A percentile compares a stretch with the other conserved stretches of the same genome.
phyloP scores from a whole-genome alignment of 2,888 invertebrate genomes.

The Cyclophora punctaria region DNA sequence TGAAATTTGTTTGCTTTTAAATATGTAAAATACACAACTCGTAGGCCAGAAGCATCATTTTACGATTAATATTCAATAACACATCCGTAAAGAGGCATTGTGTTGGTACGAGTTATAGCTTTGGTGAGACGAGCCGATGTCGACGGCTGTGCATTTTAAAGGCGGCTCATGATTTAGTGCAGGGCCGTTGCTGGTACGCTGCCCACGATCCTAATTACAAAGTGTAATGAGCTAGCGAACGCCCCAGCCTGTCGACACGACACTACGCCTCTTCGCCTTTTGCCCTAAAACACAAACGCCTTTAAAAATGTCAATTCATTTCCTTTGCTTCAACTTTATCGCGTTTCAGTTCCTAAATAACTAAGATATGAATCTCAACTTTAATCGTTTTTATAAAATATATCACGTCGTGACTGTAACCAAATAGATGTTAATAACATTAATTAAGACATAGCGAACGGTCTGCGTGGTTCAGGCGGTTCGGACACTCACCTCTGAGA shows the following conservation, averaged over 20 bases:
- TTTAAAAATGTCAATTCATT: conserved; percentile 18
- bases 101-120: conserved; percentile 45
- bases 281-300: conserved; percentile 19
- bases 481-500: conserved; percentile 7
- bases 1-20: conserved; percentile 38
- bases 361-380: no score
- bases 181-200: conserved; percentile 48
- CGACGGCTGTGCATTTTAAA: conserved; percentile 49
- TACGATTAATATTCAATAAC: conserved; percentile 61
- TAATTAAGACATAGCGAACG: no score
- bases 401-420: not conserved
- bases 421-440: no score
- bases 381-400: not conserved
- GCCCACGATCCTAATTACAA: conserved; percentile 69
- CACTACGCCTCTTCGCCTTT: conserved; percentile 29
- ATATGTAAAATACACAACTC: conserved; percentile 43
- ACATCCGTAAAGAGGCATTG: conserved; percentile 49
- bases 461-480: no score
- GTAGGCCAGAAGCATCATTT: conserved; percentile 27
- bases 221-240: conserved; percentile 62
- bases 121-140: conserved; percentile 31
- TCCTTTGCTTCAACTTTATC: no score
- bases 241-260: conserved; percentile 33
- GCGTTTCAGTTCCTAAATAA: no score
- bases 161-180: conserved; percentile 61